Evolutionary conservation across 2,888 invertebrate species (phyloP).

Genomic region (Calliopum simillimum): DNA sequence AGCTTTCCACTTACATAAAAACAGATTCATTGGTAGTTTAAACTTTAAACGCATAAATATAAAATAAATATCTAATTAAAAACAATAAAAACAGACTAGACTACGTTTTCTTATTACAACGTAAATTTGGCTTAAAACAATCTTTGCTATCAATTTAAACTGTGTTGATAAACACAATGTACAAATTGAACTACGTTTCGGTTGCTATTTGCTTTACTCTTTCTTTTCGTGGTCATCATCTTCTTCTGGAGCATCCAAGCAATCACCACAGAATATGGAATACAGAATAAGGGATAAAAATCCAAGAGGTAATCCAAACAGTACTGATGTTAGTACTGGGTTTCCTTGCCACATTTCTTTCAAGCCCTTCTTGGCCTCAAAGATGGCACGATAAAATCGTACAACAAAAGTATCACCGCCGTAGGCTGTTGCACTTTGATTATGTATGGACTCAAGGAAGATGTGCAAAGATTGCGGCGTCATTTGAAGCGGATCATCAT

Average conservation of each 20-base stretch:
- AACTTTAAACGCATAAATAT: slow-evolving; percentile 2
- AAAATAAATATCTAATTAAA: slow-evolving; percentile 17
- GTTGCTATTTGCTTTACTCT: slow-evolving; percentile 58
- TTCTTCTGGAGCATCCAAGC: slow-evolving; percentile 90
- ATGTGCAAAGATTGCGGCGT: slow-evolving; percentile 74
- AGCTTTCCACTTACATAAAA: neutral
- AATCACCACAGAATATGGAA: slow-evolving; percentile 95
- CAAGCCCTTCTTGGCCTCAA: slow-evolving; percentile 84
- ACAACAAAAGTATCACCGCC: slow-evolving; percentile 87
- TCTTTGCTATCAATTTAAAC: slow-evolving; percentile 29
- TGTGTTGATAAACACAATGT: slow-evolving; percentile 33
- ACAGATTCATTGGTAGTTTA: slow-evolving; percentile 25
- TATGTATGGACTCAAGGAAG: slow-evolving; percentile 71
- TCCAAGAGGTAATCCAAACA: slow-evolving; percentile 94
- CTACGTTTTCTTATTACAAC: too few species aligned
- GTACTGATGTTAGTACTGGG: slow-evolving; percentile 90
- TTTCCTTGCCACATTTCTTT: slow-evolving; percentile 92
- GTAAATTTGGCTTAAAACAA: slow-evolving; percentile 10
- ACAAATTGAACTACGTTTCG: slow-evolving; percentile 39
- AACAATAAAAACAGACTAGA: too few species aligned
- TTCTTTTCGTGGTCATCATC: slow-evolving; percentile 68
- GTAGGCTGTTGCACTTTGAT: slow-evolving; percentile 83
- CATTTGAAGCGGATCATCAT: slow-evolving; percentile 83
- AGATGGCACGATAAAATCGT: slow-evolving; percentile 82
- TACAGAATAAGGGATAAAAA: slow-evolving; percentile 95